phyloP scores from a whole-genome alignment of 2,113 vertebrate species.

The Hystrix brachyura region DNA sequence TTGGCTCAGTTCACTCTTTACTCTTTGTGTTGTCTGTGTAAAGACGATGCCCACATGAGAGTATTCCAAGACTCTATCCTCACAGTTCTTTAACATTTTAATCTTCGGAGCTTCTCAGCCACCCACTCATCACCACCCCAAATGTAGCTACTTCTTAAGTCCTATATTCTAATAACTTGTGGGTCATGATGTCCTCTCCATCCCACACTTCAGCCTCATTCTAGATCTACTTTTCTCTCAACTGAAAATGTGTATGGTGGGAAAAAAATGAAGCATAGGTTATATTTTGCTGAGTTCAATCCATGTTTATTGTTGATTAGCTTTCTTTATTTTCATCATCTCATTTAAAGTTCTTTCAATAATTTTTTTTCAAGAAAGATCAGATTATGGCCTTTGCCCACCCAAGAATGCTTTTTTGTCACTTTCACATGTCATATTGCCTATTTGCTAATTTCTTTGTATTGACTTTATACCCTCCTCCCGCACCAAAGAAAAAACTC shows the following conservation, averaged over 20 bases:
- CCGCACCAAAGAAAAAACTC: background rate
- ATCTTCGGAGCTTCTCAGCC: background rate
- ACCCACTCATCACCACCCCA: background rate
- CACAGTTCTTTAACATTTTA: background rate
- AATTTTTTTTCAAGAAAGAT: background rate
- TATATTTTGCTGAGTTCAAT: slow-evolving; percentile 30
- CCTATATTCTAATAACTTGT: background rate
- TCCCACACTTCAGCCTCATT: background rate
- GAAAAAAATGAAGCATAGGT: background rate
- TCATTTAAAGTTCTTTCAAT: slow-evolving; percentile 14
- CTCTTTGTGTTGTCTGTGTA: background rate
- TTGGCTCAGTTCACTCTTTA: background rate
- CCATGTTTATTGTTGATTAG: background rate
- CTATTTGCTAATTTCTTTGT: background rate
- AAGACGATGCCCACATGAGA: background rate
- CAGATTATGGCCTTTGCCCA: background rate
- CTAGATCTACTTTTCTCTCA: background rate
- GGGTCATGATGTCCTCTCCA: background rate
- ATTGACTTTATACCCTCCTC: background rate
- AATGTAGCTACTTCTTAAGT: background rate
- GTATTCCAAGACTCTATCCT: background rate
- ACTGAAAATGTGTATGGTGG: background rate
- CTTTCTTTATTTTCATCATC: background rate
- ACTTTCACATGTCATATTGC: background rate
- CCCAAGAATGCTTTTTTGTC: background rate